Percentiles rank a stretch among this genome's conserved stretches.
These are phyloP conservation scores for Panurus biarmicus DNA, from an alignment of 2,113 vertebrate genomes.

Conservation along the genomic window DNA sequence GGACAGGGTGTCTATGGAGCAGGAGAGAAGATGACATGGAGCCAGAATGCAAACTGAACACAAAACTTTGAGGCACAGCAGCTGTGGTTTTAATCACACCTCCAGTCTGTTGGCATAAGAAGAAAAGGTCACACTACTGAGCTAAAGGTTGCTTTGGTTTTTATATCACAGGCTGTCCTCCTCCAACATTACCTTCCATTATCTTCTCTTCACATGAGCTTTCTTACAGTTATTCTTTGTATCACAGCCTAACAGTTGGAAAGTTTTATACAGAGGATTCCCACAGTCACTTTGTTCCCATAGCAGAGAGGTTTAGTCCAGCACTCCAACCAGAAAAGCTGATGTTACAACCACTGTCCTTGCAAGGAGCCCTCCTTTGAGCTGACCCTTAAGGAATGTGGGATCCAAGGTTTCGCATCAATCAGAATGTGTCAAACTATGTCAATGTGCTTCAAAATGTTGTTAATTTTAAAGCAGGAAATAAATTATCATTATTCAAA, in stretches of 20 bases:
- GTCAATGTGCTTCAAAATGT: not conserved
- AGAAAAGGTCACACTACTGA: not conserved
- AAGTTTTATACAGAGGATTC: not conserved
- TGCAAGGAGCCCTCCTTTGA: not conserved
- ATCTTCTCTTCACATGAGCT: not conserved
- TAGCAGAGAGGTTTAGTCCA: not conserved
- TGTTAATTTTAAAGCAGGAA: not conserved
- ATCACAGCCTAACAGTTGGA: not conserved
- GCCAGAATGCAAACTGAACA: not conserved
- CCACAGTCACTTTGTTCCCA: not conserved
- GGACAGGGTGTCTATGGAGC: not conserved
- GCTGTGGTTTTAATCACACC: not conserved
- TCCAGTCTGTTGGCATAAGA: not conserved
- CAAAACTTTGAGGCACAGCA: not conserved
- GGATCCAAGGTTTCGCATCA: not conserved
- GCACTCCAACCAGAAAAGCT: not conserved
- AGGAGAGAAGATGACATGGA: not conserved
- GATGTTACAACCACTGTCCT: not conserved
- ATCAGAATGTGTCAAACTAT: not conserved
- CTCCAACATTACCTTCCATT: conserved; percentile 1
- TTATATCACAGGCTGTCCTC: not conserved
- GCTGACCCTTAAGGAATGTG: not conserved
- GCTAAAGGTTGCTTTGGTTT: not conserved
- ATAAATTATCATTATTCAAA: not conserved
- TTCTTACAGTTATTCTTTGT: not conserved